These are phyloP conservation scores for Pachyramphus minor DNA, from an alignment of 2,113 vertebrate genomes.

Conservation along the genomic window DNA sequence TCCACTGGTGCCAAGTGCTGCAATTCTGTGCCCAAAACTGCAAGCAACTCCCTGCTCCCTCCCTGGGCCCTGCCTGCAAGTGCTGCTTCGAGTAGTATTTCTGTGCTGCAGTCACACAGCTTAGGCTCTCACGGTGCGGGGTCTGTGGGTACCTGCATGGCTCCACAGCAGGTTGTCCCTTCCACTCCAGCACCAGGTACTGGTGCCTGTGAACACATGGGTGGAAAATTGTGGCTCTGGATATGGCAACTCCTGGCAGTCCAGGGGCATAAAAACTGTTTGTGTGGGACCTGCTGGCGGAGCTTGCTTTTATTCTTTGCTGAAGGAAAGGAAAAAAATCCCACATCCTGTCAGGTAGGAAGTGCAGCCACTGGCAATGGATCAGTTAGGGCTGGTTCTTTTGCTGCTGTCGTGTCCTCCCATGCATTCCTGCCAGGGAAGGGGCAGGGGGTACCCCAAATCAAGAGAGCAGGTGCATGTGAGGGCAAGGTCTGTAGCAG, in stretches of 20 bases:
- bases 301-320: not conserved
- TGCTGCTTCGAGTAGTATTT: not conserved
- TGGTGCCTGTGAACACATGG: not conserved
- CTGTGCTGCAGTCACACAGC: not conserved
- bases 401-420: not conserved
- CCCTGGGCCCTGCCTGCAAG: not conserved
- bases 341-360: accelerated
- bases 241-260: accelerated
- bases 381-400: not conserved
- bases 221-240: not conserved
- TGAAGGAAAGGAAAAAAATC: not conserved
- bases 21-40: not conserved
- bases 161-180: not conserved
- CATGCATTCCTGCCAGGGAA: not conserved
- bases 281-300: not conserved
- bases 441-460: not conserved
- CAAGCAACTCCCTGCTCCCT: not conserved
- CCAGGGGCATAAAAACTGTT: accelerated
- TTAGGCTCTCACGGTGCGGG: accelerated
- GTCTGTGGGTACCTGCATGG: not conserved
- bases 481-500: not conserved
- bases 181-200: not conserved
- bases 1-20: not conserved
- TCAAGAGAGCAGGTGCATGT: not conserved
- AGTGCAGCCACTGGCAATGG: not conserved